These are phyloP conservation scores for Teleogryllus oceanicus DNA, from an alignment of 2,888 invertebrate genomes.

Conservation along the genomic window DNA sequence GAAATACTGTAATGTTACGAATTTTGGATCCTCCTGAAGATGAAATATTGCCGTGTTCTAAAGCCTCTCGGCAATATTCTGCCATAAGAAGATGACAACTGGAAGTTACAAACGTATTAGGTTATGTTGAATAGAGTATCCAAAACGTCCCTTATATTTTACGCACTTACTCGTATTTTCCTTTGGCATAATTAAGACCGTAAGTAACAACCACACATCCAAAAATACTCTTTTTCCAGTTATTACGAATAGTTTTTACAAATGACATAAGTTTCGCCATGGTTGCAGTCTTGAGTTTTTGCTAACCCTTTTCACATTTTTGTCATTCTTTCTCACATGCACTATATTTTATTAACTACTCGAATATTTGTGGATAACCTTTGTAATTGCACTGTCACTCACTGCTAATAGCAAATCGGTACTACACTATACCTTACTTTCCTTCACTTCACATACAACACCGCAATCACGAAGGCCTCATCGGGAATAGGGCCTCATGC, in stretches of 20 bases:
- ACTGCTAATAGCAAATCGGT: no score
- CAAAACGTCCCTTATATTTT: neutral
- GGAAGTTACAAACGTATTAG: constrained; percentile 39
- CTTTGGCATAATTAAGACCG: constrained; percentile 64
- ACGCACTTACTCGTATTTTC: constrained; percentile 68
- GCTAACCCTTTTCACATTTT: no score
- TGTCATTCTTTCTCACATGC: no score
- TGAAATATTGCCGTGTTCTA: constrained; percentile 64
- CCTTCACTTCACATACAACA: no score
- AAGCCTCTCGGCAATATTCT: constrained; percentile 73
- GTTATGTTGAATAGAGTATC: neutral
- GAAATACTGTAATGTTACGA: constrained; percentile 76
- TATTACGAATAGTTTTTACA: constrained; percentile 65
- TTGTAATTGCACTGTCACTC: no score
- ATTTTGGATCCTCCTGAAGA: constrained; percentile 60
- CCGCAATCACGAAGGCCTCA: no score
- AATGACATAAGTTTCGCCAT: constrained; percentile 60
- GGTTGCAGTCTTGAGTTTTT: neutral
- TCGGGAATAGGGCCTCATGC: no score
- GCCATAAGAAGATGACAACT: constrained; percentile 77
- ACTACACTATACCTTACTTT: no score
- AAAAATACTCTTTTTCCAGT: constrained; percentile 87
- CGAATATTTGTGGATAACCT: no score
- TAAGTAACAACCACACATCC: constrained; percentile 65
- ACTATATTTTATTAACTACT: no score